Evolutionary conservation across 2,797 vertebrate genomes (phyloP).

Genomic region (Gobio occitaniae): DNA sequence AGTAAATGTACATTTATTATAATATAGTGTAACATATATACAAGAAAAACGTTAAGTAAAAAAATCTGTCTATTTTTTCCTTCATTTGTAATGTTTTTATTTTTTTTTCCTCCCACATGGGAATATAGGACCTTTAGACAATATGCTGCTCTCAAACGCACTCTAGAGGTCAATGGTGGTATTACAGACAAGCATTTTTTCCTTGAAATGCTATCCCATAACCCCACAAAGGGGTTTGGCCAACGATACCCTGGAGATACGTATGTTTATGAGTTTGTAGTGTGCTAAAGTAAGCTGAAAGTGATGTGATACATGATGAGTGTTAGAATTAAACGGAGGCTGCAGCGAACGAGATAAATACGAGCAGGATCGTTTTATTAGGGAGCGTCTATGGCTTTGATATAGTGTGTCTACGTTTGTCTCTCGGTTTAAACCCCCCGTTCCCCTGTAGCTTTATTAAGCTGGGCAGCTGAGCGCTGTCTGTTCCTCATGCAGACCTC

Average conservation of each 20-base stretch:
- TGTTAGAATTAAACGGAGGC: conserved; percentile 1
- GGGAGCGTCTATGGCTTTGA: conserved; percentile 88
- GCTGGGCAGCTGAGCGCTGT: conserved; percentile 77
- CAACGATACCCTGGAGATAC: neutral
- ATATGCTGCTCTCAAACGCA: conserved; percentile 84
- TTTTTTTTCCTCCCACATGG: conserved; percentile 30
- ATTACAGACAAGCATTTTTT: conserved; percentile 60
- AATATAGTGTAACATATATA: neutral
- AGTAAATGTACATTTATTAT: neutral
- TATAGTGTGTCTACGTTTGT: conserved; percentile 79
- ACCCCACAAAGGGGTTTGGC: conserved; percentile 6
- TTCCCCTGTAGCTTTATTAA: conserved; percentile 77
- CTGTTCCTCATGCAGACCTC: conserved; percentile 75
- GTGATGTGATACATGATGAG: conserved; percentile 25
- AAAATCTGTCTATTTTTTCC: neutral
- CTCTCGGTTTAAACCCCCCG: conserved; percentile 58
- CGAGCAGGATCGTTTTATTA: conserved; percentile 69
- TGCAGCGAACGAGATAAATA: conserved; percentile 21
- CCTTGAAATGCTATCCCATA: conserved; percentile 19
- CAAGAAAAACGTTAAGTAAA: no score
- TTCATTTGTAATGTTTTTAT: neutral
- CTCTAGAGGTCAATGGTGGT: conserved; percentile 83
- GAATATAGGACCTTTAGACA: conserved; percentile 67
- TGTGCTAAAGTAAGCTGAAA: conserved; percentile 30
- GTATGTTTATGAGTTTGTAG: conserved; percentile 39